Base-by-base conservation (phyloP, 2,113 vertebrate species). In the Seriola dumerili region DNA sequence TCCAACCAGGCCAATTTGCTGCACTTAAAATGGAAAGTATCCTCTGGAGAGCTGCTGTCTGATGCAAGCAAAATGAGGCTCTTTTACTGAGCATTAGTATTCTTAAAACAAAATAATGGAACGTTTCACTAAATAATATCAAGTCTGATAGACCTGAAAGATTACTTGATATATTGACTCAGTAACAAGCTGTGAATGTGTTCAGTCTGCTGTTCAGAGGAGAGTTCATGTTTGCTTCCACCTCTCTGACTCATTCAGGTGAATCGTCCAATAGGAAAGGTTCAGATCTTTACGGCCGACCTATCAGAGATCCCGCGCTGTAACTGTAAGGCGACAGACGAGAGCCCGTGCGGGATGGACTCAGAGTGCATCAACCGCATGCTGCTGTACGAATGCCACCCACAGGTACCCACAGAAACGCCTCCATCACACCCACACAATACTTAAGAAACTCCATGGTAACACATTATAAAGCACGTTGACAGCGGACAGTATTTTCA, bases 321-420 rank as follows among this genome's bases (percentile, higher is more conserved):
- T 86, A 99, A 99, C 95, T 99, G 98, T 88, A 99, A 99, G 84
- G 96, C 96, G 0, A 90, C 96, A 0, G 98, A 99, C 12, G 98
- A 99, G 87, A 98, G 95, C 76, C 98, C 98, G 0, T 99, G 98
- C 1, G 98, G 98, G 16, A 95, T 96, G 78, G 98, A 99, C 86
- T 99, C 98, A 0, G 98, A 99, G 85, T 99, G 98, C 93, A 97
- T 99, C 94, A 99, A 99, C 88, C 97, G 98, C 81, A 99, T 99
- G 98, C 83, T 99, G 89, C 95, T 99, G 3, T 99, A 99, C 2
- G 98, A 99, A 74, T 99, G 98, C 87, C 97, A 99, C 81, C 97
- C 98, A 8, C 86, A 97, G 86, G 97, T 99, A 86, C 29, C 29
- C 29, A 29, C 4, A 4, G 3, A 59, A 38, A 48, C 16, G 0